Evolutionary conservation across 2,888 invertebrate species (phyloP).

Genomic region (Chloromyia formosa): DNA sequence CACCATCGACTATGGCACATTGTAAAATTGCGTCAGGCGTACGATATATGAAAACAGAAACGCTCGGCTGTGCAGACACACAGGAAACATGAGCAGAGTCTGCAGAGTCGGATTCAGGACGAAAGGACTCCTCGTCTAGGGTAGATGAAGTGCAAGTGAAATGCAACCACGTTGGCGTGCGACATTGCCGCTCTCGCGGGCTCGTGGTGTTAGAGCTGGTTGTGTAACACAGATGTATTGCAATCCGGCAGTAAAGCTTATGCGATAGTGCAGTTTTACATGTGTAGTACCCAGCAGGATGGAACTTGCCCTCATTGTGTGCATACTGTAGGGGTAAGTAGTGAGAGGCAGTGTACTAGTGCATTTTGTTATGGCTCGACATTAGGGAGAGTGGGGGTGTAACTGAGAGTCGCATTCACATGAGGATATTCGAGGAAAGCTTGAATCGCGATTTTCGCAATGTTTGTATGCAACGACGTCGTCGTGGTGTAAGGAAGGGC

Average conservation of each 20-base stretch:
- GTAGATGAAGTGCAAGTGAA: too few species aligned
- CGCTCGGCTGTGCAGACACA: slow-evolving; percentile 4
- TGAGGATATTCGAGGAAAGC: slow-evolving; percentile 29
- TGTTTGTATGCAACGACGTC: background rate
- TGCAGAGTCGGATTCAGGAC: slow-evolving; percentile 17
- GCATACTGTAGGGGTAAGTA: slow-evolving; percentile 16
- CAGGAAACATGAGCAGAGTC: slow-evolving; percentile 6
- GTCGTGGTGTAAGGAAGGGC: slow-evolving; percentile 31
- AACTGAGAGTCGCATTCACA: slow-evolving; percentile 7
- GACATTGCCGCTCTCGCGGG: too few species aligned
- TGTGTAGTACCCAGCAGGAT: background rate
- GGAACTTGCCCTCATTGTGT: slow-evolving; percentile 15
- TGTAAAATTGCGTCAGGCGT: slow-evolving; percentile 41
- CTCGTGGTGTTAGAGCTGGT: background rate
- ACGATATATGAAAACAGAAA: too few species aligned
- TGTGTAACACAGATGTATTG: slow-evolving; percentile 26
- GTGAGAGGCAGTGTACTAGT: slow-evolving; percentile 3
- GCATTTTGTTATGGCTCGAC: background rate
- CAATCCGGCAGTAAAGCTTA: slow-evolving; percentile 17
- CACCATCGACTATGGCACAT: background rate
- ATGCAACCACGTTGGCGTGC: too few species aligned
- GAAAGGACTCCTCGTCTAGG: background rate
- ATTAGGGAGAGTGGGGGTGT: slow-evolving; percentile 32
- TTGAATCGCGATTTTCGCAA: slow-evolving; percentile 21
- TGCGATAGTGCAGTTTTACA: slow-evolving; percentile 36